Conservation (phyloP, 2,113 vertebrate species). For the Sakesphorus luctuosus region DNA sequence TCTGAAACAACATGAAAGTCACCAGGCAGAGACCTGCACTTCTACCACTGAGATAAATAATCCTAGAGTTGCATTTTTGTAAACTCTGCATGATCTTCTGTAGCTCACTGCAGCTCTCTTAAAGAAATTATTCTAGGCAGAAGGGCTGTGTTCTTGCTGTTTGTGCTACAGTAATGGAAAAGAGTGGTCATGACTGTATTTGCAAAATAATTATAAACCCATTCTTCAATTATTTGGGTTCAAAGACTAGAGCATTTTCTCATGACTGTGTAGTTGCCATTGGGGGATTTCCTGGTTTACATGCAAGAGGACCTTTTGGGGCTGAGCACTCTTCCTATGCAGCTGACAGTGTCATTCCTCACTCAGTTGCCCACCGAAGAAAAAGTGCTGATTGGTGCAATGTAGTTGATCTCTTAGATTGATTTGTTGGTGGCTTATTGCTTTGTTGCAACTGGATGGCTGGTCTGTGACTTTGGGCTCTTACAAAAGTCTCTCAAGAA, state of each 20-base stretch:
- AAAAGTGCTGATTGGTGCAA: background rate
- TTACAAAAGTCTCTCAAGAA: background rate
- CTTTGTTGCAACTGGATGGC: background rate
- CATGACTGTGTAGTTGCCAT: fast-evolving
- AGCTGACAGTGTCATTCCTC: background rate
- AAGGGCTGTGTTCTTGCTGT: background rate
- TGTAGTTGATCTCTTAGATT: background rate
- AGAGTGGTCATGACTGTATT: background rate
- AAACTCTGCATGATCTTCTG: background rate
- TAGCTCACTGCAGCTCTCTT: background rate
- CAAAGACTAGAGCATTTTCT: background rate
- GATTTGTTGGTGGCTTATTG: background rate
- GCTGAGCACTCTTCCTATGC: background rate
- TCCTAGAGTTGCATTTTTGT: background rate
- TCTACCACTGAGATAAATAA: background rate
- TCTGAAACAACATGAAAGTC: background rate
- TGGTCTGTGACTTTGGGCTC: background rate
- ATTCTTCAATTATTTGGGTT: background rate
- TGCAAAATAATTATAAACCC: background rate
- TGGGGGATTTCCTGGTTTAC: background rate
- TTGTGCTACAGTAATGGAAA: background rate
- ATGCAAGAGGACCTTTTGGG: background rate
- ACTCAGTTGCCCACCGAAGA: background rate
- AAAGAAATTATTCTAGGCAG: background rate
- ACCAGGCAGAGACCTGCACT: background rate